phyloP scores from a whole-genome alignment of 2,888 invertebrate species.

The Drosophila hamatofila region DNA sequence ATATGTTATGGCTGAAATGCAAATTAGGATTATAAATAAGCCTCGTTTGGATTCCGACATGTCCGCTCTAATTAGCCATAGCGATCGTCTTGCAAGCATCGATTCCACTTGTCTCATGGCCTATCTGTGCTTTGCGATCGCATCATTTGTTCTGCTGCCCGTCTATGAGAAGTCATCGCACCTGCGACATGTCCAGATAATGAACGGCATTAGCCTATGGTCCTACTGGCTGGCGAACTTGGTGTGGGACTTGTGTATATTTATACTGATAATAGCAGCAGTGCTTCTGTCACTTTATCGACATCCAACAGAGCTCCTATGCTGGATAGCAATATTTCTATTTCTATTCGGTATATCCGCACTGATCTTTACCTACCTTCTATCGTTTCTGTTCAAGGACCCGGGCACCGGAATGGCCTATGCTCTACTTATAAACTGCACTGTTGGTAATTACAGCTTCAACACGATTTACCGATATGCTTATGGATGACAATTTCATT shows the following conservation, averaged over 20 bases:
- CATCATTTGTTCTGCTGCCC: slow-evolving; percentile 87
- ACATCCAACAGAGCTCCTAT: rapidly evolving
- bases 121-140: slow-evolving; percentile 82
- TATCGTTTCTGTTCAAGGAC: slow-evolving; percentile 87
- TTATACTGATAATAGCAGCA: neutral
- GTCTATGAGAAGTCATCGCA: slow-evolving; percentile 88
- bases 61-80: neutral
- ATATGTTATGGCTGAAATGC: neutral
- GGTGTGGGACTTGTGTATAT: slow-evolving; percentile 83
- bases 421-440: slow-evolving; percentile 8
- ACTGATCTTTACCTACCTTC: slow-evolving; percentile 31
- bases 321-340: neutral
- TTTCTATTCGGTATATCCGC: slow-evolving; percentile 35
- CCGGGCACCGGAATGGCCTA: slow-evolving; percentile 83
- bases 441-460: slow-evolving; percentile 26
- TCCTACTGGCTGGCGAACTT: slow-evolving; percentile 90
- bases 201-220: slow-evolving; percentile 88
- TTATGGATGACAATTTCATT: neutral
- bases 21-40: slow-evolving; percentile 86
- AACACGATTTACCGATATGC: neutral
- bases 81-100: rapidly evolving
- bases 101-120: slow-evolving; percentile 59
- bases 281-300: slow-evolving; percentile 1
- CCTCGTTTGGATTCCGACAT: slow-evolving; percentile 86
- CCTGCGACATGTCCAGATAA: slow-evolving; percentile 90